A percentile compares a stretch with the other conserved stretches of the same genome.
phyloP scores from a whole-genome alignment of 2,797 vertebrate species.

The Pseudochirops corinnae region DNA sequence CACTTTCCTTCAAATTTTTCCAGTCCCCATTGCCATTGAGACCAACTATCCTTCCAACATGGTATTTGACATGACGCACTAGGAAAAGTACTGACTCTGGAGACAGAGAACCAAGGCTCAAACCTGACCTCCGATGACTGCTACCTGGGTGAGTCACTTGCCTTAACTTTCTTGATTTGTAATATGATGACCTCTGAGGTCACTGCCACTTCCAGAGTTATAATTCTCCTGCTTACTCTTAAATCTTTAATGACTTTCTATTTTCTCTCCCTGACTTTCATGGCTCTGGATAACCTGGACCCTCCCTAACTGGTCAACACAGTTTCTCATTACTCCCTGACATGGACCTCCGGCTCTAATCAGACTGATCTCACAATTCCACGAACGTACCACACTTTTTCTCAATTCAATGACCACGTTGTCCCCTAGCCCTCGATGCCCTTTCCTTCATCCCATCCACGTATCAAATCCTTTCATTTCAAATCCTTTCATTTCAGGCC shows the following conservation, averaged over 20 bases:
- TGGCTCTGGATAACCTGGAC: neutral
- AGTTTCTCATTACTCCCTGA: neutral
- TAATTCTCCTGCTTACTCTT: conserved; percentile 7
- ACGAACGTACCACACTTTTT: neutral
- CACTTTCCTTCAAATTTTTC: neutral
- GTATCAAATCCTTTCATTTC: neutral
- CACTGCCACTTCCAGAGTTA: neutral
- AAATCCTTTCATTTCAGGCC: neutral
- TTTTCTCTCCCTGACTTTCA: neutral
- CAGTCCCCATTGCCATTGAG: neutral
- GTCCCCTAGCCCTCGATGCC: neutral
- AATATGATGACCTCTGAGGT: neutral
- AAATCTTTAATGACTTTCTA: neutral
- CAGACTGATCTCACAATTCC: neutral
- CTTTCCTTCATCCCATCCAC: neutral
- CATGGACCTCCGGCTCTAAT: neutral
- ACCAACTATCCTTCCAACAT: neutral
- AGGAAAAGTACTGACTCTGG: neutral
- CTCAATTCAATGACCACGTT: neutral
- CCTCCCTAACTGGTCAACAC: neutral
- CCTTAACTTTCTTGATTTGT: neutral
- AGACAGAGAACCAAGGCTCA: neutral
- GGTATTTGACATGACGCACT: neutral
- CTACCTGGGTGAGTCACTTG: neutral
- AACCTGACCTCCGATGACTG: neutral